These are phyloP conservation scores for Sparus aurata DNA, from an alignment of 2,797 vertebrate species.

Conservation along the genomic window DNA sequence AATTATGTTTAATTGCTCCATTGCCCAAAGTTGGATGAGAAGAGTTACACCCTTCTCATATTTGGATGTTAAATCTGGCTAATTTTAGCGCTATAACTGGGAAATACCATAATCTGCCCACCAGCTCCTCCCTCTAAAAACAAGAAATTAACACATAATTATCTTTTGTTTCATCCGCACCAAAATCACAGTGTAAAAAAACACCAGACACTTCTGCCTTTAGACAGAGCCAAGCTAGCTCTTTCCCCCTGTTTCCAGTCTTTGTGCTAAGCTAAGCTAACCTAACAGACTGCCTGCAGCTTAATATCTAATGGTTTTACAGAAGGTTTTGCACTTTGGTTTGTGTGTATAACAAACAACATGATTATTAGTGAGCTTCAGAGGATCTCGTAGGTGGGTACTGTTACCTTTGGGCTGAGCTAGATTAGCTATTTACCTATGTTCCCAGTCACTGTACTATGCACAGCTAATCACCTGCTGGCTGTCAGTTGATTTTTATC, in stretches of 20 bases:
- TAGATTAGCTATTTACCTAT: neutral
- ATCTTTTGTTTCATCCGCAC: neutral
- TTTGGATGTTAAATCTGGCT: neutral
- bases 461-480: neutral
- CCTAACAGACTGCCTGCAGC: too few species aligned
- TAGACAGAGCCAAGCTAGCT: too few species aligned
- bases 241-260: too few species aligned
- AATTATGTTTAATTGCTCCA: neutral
- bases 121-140: neutral
- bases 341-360: neutral
- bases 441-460: slow-evolving; percentile 3
- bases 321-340: neutral
- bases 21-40: too few species aligned
- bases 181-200: neutral
- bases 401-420: neutral
- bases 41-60: too few species aligned
- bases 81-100: neutral
- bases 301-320: neutral
- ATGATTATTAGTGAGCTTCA: slow-evolving; percentile 8
- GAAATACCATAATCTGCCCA: slow-evolving; percentile 1
- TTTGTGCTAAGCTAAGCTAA: too few species aligned
- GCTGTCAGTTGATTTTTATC: slow-evolving; percentile 5
- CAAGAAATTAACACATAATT: neutral
- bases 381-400: neutral
- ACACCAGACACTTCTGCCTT: too few species aligned